A percentile compares a stretch with the other conserved stretches of the same genome.
Conservation (phyloP, 1,140 invertebrate species). For the Ganaspis sp. region DNA sequence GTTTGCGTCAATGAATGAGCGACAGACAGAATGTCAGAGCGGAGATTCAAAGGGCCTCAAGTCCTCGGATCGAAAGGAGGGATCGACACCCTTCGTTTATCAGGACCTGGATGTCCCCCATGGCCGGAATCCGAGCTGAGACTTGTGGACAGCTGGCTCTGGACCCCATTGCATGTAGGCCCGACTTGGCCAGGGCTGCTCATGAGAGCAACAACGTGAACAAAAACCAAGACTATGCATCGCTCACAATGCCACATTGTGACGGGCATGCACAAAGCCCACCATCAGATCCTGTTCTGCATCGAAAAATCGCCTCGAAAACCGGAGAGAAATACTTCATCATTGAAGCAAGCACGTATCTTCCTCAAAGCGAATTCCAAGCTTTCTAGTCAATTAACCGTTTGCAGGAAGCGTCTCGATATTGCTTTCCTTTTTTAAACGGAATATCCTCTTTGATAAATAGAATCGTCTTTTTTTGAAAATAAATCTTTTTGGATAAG, state of each 20-base stretch:
- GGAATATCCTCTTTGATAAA: too few relatives aligned
- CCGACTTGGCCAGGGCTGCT: constrained; percentile 35
- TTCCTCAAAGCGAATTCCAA: background rate
- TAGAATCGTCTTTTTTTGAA: too few relatives aligned
- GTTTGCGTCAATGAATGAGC: constrained; percentile 24
- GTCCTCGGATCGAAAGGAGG: background rate
- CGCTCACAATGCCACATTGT: constrained; percentile 68
- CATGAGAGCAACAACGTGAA: constrained; percentile 53
- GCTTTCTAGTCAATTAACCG: too few relatives aligned
- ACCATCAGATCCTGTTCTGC: constrained; percentile 21
- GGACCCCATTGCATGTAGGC: constrained; percentile 44
- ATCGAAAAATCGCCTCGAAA: constrained; percentile 2
- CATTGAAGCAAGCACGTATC: background rate
- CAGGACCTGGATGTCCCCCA: constrained; percentile 35
- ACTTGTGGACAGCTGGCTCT: constrained; percentile 58
- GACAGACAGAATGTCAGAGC: background rate
- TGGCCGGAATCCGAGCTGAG: constrained; percentile 42
- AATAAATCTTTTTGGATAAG: too few relatives aligned
- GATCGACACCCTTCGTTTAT: constrained; percentile 4
- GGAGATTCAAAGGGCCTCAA: background rate
- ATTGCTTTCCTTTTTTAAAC: too few relatives aligned
- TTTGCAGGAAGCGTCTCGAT: too few relatives aligned
- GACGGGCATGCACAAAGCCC: constrained; percentile 62
- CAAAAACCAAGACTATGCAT: constrained; percentile 66
- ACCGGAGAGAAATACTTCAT: background rate